These are phyloP conservation scores for Plagodis pulveraria DNA, from an alignment of 2,888 invertebrate genomes.

Conservation along the genomic window DNA sequence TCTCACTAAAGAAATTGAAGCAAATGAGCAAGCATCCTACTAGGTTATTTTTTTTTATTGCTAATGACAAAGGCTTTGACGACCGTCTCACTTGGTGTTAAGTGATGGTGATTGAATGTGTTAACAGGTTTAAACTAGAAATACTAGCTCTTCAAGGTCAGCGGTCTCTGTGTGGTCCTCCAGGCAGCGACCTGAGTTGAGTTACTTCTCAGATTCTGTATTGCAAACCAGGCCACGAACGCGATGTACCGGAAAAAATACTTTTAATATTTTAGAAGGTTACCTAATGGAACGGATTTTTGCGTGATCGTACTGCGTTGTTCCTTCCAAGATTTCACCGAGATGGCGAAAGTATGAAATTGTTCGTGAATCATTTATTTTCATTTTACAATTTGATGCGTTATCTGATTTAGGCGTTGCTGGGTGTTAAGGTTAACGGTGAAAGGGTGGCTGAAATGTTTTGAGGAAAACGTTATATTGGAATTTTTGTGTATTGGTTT, in stretches of 20 bases:
- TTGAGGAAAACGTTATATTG: neutral
- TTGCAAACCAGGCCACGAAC: slow-evolving; percentile 21
- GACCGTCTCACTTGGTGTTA: too few relatives aligned
- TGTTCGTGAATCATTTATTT: slow-evolving; percentile 37
- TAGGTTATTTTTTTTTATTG: too few relatives aligned
- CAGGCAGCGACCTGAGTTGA: slow-evolving; percentile 6
- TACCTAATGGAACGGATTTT: slow-evolving; percentile 40
- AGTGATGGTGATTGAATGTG: too few relatives aligned
- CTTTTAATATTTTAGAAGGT: slow-evolving; percentile 39
- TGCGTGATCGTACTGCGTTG: slow-evolving; percentile 31
- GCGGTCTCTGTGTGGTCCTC: too few relatives aligned
- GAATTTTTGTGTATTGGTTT: neutral
- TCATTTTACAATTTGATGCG: slow-evolving; percentile 36
- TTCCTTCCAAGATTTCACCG: slow-evolving; percentile 26
- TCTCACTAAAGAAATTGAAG: too few relatives aligned
- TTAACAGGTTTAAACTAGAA: too few relatives aligned
- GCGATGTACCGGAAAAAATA: slow-evolving; percentile 36
- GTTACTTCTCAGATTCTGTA: slow-evolving; percentile 16
- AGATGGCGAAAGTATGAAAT: slow-evolving; percentile 33
- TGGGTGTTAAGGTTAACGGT: slow-evolving; percentile 12
- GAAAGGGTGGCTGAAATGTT: slow-evolving; percentile 5
- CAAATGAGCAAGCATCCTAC: too few relatives aligned
- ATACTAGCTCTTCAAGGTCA: too few relatives aligned
- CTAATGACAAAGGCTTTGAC: too few relatives aligned
- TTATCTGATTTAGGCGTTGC: slow-evolving; percentile 25